phyloP scores from a whole-genome alignment of 1,140 invertebrate genomes.

The Drosophila setifemur region DNA sequence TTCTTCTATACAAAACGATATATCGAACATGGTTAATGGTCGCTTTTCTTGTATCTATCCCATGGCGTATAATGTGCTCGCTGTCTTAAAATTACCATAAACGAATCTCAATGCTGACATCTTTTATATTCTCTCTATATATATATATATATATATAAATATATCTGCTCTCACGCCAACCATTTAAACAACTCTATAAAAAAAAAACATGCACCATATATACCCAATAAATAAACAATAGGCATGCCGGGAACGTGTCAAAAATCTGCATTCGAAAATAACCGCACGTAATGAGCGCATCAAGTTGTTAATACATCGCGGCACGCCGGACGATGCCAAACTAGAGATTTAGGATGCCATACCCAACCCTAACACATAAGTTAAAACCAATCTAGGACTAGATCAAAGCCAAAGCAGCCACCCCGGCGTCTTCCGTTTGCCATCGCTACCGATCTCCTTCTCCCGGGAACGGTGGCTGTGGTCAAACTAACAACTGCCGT shows the following conservation, averaged over 20 bases:
- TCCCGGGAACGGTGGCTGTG: conserved; percentile 19
- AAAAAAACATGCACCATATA: conserved; percentile 53
- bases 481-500: conserved; percentile 41
- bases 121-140: conserved; percentile 59
- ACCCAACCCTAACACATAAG: conserved; percentile 52
- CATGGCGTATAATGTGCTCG: conserved; percentile 60
- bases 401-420: conserved; percentile 66
- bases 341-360: conserved; percentile 76
- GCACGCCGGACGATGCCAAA: conserved; percentile 87
- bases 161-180: conserved; percentile 56
- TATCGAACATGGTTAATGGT: conserved; percentile 63
- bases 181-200: conserved; percentile 39
- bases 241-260: conserved; percentile 92
- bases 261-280: conserved; percentile 93
- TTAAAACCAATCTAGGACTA: conserved; percentile 60
- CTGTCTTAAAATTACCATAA: conserved; percentile 48
- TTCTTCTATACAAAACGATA: conserved; percentile 50
- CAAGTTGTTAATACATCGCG: conserved; percentile 92
- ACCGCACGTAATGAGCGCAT: conserved; percentile 92
- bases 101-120: conserved; percentile 53
- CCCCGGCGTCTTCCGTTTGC: conserved; percentile 38
- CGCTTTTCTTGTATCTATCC: conserved; percentile 52
- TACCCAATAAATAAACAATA: conserved; percentile 80
- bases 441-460: conserved; percentile 4
- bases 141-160: conserved; percentile 47